Base-by-base conservation (phyloP, 2,113 vertebrate species). In the Paratilapia polleni region DNA sequence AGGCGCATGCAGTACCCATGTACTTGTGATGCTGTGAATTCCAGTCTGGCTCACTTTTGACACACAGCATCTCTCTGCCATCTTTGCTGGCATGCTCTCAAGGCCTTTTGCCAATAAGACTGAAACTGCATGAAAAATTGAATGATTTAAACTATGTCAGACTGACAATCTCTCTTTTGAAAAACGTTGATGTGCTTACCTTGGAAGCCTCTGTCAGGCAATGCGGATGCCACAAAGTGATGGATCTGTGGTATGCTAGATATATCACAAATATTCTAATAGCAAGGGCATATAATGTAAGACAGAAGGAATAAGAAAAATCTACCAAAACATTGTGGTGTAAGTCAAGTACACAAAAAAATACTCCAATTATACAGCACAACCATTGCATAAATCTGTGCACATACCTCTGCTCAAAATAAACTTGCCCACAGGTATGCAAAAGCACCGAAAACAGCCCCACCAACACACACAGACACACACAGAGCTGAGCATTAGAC, bases 11-110 rank as follows among this genome's bases (percentile, higher is more conserved):
- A 86, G 64, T 20, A 75, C 47, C 17, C 74, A 24, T 75, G 84
- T 81, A 84, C 81, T 82, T 85, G 91, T 78, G 83, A 86, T 62
- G 78, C 84, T 82, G 83, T 88, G 81, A 88, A 88, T 74, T 79
- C 59, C 13, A 75, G 41, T 20, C 82, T 58, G 77, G 47, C 78
- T 92, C 64, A 73, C 78, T 87, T 89, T 78, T 92, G 78, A 85
- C 77, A 82, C 85, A 82, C 14, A 82, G 78, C 66, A 79, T 49
- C 57, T 85, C 41, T 80, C 82, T 63, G 82, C 84, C 80, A 75
- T 84, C 83, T 74, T 88, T 80, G 58, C 85, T 75, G 75, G 59
- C 58, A 4, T 76, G 66, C 60, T 68, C 41, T 75, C 28, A 36
- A 28, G 34, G 34, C 74, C 58, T 75, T 47, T 14, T 75, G 81